Base-by-base conservation (phyloP, 2,888 invertebrate species). In the Diaprepes abbreviatus region DNA sequence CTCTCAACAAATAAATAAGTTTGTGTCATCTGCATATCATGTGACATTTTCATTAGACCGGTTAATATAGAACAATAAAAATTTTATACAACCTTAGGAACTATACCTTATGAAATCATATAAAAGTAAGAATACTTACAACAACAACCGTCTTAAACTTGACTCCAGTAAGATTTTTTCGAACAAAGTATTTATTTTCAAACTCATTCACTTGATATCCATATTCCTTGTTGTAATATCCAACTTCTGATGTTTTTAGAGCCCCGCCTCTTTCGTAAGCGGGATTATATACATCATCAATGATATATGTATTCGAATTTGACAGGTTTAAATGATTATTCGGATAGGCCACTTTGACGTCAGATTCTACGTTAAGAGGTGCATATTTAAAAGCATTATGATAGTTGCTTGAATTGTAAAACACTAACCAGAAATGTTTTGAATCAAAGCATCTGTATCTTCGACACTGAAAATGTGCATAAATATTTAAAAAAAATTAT, bases 81-180 rank as follows among this genome's bases (percentile, higher is more conserved):
- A n/a, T n/a, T n/a, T n/a, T n/a, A n/a, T n/a, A n/a, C n/a, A n/a
- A n/a, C n/a, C n/a, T n/a, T n/a, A n/a, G n/a, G n/a, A 79, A n/a
- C 9, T 6, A 43, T 33, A 33, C 19, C n/a, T 12, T 31, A n/a
- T 9, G 1, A 16, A 6, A 7, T n/a, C 14, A 24, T 50, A 50
- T 2, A 50, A 50, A 7, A 24, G 19, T 16, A 33, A 12, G 7
- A 33, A n/a, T 14, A 2, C 77, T 75, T 80, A 86, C 86, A 84
- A 90, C 89, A 48, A 89, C 83, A 67, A 87, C 85, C 59, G 87
- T 85, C 76, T 86, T 88, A 48, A 91, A 83, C 45, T 81, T 81
- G 4, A 89, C 85, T 7, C 88, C 88, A 50, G 85, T 85, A 84
- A 91, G 85, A 80, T 90, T 83, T 73, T 83, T 85, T 67, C 89